Conservation (phyloP, 2,113 vertebrate genomes). For the Caranx melampygus region DNA sequence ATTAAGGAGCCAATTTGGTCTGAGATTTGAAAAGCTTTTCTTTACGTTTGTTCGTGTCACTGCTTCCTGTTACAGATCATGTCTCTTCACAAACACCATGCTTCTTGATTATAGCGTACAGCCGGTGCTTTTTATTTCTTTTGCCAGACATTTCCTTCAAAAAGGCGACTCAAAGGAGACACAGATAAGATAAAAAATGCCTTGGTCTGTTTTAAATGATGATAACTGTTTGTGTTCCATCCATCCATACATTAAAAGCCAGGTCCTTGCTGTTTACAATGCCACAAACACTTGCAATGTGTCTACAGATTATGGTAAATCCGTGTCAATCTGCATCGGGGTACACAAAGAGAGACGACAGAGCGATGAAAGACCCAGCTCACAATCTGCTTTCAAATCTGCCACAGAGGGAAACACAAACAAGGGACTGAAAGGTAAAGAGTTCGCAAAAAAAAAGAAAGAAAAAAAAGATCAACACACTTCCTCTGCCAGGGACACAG, state of each 20-base stretch:
- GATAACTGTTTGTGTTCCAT: not conserved
- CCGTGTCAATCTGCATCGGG: slow-evolving; percentile 57
- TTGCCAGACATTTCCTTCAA: slow-evolving; percentile 35
- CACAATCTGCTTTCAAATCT: slow-evolving; percentile 62
- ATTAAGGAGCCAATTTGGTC: slow-evolving; percentile 42
- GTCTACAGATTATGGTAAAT: slow-evolving; percentile 57
- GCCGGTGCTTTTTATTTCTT: slow-evolving; percentile 1
- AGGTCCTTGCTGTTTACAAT: slow-evolving; percentile 33
- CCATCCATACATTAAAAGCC: slow-evolving; percentile 33
- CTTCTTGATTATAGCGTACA: slow-evolving; percentile 24
- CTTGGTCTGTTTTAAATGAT: slow-evolving; percentile 32
- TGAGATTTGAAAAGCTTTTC: slow-evolving; percentile 20
- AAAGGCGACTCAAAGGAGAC: slow-evolving; percentile 34
- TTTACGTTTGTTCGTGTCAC: slow-evolving; percentile 7
- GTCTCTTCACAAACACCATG: slow-evolving; percentile 33
- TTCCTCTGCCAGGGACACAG: slow-evolving; percentile 58
- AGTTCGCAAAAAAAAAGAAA: slow-evolving; percentile 10
- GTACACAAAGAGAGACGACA: slow-evolving; percentile 32
- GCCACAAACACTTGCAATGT: slow-evolving; percentile 51
- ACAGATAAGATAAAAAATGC: slow-evolving; percentile 41
- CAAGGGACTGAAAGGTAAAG: slow-evolving; percentile 28
- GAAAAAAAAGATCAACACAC: slow-evolving; percentile 21
- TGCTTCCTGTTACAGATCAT: slow-evolving; percentile 30
- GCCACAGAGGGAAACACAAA: slow-evolving; percentile 27
- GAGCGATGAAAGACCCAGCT: slow-evolving; percentile 35